Conservation (phyloP, 2,797 vertebrate species). For the Anableps anableps region DNA sequence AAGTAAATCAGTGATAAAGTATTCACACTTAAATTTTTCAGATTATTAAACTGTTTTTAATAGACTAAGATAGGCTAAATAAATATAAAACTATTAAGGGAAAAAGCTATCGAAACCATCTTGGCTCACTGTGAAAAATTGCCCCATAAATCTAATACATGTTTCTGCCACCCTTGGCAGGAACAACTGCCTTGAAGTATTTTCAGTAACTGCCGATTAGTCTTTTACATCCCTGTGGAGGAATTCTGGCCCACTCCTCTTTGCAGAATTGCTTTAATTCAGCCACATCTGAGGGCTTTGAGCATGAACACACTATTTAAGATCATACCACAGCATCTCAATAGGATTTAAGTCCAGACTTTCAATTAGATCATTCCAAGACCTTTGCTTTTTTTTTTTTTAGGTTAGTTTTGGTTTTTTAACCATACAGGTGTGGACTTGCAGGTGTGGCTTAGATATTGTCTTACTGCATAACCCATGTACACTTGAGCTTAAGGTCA, state of each 20-base stretch:
- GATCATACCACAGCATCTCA: no score
- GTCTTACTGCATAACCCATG: not conserved
- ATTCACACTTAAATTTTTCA: not conserved
- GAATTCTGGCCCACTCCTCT: no score
- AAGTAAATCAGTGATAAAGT: not conserved
- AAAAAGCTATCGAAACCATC: not conserved
- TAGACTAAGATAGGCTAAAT: not conserved
- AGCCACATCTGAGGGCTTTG: no score
- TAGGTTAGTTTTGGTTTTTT: not conserved
- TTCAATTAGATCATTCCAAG: not conserved
- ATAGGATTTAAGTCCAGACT: not conserved
- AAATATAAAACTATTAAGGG: not conserved
- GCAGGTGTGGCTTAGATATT: not conserved
- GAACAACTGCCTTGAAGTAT: no score
- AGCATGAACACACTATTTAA: no score
- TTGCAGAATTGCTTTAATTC: no score
- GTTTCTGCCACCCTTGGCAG: no score
- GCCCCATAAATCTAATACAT: no score
- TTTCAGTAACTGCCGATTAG: no score
- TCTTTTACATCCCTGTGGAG: no score
- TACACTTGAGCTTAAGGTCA: not conserved
- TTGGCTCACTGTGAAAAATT: no score
- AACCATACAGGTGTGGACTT: not conserved
- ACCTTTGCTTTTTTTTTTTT: not conserved
- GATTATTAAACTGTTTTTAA: not conserved